phyloP scores from a whole-genome alignment of 2,888 invertebrate species.

The Sabatieria punctata region DNA sequence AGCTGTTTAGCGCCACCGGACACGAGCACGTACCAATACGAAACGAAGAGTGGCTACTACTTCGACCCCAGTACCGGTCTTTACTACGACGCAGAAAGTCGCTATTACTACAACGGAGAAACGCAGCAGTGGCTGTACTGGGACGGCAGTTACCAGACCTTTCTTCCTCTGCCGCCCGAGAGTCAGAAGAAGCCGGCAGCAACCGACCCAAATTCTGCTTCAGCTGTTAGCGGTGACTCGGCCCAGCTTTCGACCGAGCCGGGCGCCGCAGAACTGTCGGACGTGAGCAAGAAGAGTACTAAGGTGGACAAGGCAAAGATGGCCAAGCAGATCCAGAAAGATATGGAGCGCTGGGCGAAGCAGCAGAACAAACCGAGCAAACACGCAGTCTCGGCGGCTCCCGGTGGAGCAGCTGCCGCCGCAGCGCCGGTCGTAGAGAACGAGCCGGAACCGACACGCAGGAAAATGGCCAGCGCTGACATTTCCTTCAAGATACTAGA shows the following conservation, averaged over 20 bases:
- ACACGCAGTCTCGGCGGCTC: constrained; percentile 23
- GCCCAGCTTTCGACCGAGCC: no score
- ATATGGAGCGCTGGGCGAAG: constrained; percentile 88
- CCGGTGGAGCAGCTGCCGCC: constrained; percentile 14
- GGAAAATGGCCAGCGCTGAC: constrained; percentile 58
- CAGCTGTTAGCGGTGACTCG: no score
- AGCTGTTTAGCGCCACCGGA: constrained; percentile 56
- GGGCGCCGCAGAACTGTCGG: constrained; percentile 33
- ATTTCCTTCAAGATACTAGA: constrained; percentile 80
- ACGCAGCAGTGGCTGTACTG: constrained; percentile 83
- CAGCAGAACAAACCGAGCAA: constrained; percentile 81
- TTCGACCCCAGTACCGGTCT: constrained; percentile 79
- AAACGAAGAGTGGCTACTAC: constrained; percentile 85
- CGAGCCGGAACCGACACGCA: background rate
- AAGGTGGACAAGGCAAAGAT: constrained; percentile 44
- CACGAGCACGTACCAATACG: constrained; percentile 74
- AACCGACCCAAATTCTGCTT: constrained; percentile 6
- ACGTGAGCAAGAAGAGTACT: constrained; percentile 42
- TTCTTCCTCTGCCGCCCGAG: constrained; percentile 34
- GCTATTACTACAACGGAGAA: constrained; percentile 81
- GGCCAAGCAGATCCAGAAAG: constrained; percentile 36
- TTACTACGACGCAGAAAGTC: constrained; percentile 87
- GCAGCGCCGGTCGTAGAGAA: background rate
- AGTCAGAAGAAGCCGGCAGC: no score
- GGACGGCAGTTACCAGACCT: constrained; percentile 47